Evolutionary conservation across 2,888 invertebrate species (phyloP).

Genomic region (Drosophila cracens): DNA sequence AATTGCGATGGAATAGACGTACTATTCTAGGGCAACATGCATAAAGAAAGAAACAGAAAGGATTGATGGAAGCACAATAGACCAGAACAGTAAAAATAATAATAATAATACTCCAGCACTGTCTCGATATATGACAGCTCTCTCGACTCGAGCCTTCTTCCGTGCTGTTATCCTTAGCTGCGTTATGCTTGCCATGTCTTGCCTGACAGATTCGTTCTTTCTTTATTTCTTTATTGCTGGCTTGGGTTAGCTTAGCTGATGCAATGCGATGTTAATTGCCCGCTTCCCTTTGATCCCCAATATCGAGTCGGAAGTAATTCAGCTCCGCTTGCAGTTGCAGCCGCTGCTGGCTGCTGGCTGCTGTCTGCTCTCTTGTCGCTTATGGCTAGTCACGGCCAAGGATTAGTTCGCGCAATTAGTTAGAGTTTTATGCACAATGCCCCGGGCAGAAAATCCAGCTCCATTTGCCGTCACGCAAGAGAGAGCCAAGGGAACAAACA

Average conservation of each 20-base stretch:
- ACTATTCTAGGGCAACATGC: background rate
- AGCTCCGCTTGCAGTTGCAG: background rate
- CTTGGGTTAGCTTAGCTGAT: conserved; percentile 37
- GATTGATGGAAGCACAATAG: background rate
- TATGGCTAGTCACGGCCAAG: conserved; percentile 74
- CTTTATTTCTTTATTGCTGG: background rate
- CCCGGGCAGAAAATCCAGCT: conserved; percentile 44
- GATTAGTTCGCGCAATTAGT: conserved; percentile 81
- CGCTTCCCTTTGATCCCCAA: conserved; percentile 52
- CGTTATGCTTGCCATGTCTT: conserved; percentile 23
- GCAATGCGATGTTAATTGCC: conserved; percentile 58
- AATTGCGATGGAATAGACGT: background rate
- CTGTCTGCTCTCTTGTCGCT: background rate
- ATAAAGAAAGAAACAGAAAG: background rate
- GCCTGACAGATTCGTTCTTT: conserved; percentile 24
- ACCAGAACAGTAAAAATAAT: background rate
- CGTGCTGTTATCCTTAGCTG: background rate
- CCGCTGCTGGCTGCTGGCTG: background rate
- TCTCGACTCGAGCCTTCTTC: background rate
- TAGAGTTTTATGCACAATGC: conserved; percentile 59
- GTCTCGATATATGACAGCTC: background rate
- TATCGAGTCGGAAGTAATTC: conserved; percentile 29
- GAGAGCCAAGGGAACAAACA: conserved; percentile 18
- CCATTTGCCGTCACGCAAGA: conserved; percentile 41
- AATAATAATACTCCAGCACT: background rate